Evolutionary conservation across 2,888 invertebrate species (phyloP), one percentile per base, ranked within the genome.

Genomic region (Eilema griseolum): DNA sequence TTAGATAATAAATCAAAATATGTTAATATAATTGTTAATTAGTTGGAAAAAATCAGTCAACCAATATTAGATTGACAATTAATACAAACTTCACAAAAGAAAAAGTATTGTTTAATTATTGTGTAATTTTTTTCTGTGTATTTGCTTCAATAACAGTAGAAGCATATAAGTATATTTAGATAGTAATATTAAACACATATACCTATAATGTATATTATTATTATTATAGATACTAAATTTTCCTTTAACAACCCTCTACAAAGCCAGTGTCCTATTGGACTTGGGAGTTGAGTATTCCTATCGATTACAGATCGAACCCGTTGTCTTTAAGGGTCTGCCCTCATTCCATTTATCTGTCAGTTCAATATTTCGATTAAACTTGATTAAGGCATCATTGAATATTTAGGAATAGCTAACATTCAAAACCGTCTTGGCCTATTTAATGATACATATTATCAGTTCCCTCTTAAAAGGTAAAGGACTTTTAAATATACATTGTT

Each of bases 321-420:
- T 82, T 82, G 79, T 82, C 86, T 86, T 84, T 81, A 83, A 82
- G 83, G 83, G 83, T 74, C 78, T 81, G 85, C 88, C 89, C 88
- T 87, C 86, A 84, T 88, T 88, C 85, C 84, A 84, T 88, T 87
- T 82, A 81, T 81, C 87, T 89, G 86, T 85, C 86, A 85, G 78
- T 84, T 79, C 84, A 88, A 88, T 82, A 82, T 89, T 88, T 88
- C 79, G 82, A 81, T 80, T 86, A 75, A 83, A 83, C 79, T 86
- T 84, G 82, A 83, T 86, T 82, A 85, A 75, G 79, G 81, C 72
- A 76, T 78, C 70, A 66, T 79, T 72, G 73, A 77, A 77, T 80
- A 75, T 77, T 82, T 75, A 68, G 75, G n/a, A n/a, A 72, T 63
- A 67, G 37, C 65, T 66, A 64, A 64, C 68, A 65, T 72, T 65